Conservation (phyloP, 2,888 invertebrate species). For the Lamellibrachia satsuma region DNA sequence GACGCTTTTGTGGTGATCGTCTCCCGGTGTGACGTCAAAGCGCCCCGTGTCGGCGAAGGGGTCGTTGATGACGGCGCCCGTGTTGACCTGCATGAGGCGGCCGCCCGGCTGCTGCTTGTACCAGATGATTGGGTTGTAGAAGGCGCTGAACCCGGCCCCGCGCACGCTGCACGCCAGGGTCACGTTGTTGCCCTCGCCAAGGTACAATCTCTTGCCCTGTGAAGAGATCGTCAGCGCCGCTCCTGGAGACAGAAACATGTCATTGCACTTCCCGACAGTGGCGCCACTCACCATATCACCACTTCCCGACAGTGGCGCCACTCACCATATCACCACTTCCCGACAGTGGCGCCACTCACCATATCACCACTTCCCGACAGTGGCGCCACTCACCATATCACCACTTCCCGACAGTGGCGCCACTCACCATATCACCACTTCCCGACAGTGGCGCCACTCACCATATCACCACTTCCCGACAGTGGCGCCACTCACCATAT, state of each 20-base stretch:
- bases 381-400: too few species aligned
- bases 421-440: too few species aligned
- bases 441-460: too few species aligned
- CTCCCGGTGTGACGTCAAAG: not conserved
- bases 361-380: too few species aligned
- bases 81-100: not conserved
- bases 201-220: not conserved
- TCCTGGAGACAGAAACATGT: not conserved
- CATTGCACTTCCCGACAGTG: not conserved
- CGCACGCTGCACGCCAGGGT: not conserved
- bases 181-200: not conserved
- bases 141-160: not conserved
- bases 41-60: not conserved
- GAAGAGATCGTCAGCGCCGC: not conserved
- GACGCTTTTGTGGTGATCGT: not conserved
- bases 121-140: not conserved
- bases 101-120: not conserved
- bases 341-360: too few species aligned
- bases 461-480: too few species aligned
- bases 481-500: too few species aligned
- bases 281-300: too few species aligned
- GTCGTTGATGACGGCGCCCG: conserved; percentile 6
- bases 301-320: too few species aligned
- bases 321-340: too few species aligned
- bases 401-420: too few species aligned